Base-by-base conservation (phyloP, 2,888 invertebrate species). In the Anarsia innoxiella region DNA sequence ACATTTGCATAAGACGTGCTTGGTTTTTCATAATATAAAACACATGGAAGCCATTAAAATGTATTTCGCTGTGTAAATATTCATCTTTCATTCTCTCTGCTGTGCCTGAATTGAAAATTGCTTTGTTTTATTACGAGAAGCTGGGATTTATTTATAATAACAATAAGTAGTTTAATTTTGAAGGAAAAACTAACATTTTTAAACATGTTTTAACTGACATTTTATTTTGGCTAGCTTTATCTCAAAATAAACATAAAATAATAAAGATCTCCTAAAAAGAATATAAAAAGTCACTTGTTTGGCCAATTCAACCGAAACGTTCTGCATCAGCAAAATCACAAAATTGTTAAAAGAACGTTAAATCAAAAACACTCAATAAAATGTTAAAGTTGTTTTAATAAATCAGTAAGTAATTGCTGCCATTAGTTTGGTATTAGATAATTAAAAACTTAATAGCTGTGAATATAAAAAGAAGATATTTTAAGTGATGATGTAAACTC, bases 1-100 rank as follows among this genome's bases (percentile, higher is more conserved):
- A 14, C 74, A 83, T 84, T 83, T 78, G 77, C 84, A 83, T 83
- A 77, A 76, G 72, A 84, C 84, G 84, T 83, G 84, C 74, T 75
- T 65, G 68, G 82, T 82, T 83, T 84, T 82, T 83, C 79, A 78
- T 83, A 80, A 80, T 79, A 77, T 66, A 72, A 73, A 67, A 64
- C 71, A 66, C 77, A 73, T 79, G 74, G 76, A 73, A 67, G 65
- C 64, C 56, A 59, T 69, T 67, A 66, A 72, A 60, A 62, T 56
- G 60, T 66, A 65, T 70, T 71, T 72, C 59, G 57, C 57, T 53
- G 54, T 54, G 66, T 75, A 74, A 75, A 78, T 79, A 82, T 83
- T 78, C 82, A 74, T 62, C 51, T 55, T 58, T 51, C 71, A 68
- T 59, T 60, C 45, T 53, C 48, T 42, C 47, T 32, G 48, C 51